These are phyloP conservation scores for Salarias fasciatus DNA, from an alignment of 2,797 vertebrate genomes.

Conservation along the genomic window DNA sequence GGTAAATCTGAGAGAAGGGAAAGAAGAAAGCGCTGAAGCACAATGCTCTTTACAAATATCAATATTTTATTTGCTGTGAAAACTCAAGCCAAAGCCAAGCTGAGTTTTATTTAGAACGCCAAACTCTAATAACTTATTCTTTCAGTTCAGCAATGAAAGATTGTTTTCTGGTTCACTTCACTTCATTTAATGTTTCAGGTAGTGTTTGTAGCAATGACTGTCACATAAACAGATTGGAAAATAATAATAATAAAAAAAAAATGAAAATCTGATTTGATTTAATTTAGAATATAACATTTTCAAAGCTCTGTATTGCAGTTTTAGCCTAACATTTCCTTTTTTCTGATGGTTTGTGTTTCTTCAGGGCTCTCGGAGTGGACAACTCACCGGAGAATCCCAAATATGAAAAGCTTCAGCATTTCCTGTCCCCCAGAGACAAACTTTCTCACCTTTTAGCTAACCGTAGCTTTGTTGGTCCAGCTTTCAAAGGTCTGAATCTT, in stretches of 20 bases:
- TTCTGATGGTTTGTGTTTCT: not conserved
- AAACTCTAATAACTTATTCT: too few relatives aligned
- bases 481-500: conserved; percentile 4
- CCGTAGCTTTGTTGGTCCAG: not conserved
- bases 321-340: not conserved
- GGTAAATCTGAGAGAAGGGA: too few relatives aligned
- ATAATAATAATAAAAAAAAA: not conserved
- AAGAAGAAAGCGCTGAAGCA: too few relatives aligned
- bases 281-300: not conserved
- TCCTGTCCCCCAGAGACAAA: not conserved
- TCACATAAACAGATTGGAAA: too few relatives aligned
- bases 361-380: conserved; percentile 62
- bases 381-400: conserved; percentile 69
- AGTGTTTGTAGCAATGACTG: too few relatives aligned
- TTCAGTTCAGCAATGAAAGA: too few relatives aligned
- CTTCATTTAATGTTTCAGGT: too few relatives aligned
- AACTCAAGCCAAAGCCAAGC: too few relatives aligned
- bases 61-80: too few relatives aligned
- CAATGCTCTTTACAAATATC: too few relatives aligned
- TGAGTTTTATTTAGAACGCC: too few relatives aligned
- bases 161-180: too few relatives aligned
- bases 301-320: not conserved
- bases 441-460: not conserved
- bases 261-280: not conserved
- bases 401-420: conserved; percentile 55